A percentile compares a stretch with the other conserved stretches of the same genome.
Evolutionary conservation across 2,113 vertebrate genomes (phyloP).

Genomic region (Sinocyclocheilus maitianheensis): DNA sequence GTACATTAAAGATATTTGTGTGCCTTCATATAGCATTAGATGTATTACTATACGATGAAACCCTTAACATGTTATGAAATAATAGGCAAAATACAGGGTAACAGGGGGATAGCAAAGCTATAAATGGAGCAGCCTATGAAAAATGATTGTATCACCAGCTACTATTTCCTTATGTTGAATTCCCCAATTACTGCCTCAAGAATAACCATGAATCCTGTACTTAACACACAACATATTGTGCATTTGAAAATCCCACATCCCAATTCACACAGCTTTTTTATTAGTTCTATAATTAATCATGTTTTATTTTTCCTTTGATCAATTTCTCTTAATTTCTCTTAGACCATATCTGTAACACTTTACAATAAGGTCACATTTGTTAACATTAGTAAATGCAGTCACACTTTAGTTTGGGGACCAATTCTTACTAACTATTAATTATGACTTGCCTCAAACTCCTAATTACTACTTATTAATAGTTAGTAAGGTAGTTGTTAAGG

Average conservation of each 20-base stretch:
- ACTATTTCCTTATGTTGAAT: neutral
- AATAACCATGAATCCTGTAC: neutral
- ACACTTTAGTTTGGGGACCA: too few relatives aligned
- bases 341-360: too few relatives aligned
- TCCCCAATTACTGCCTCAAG: neutral
- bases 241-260: neutral
- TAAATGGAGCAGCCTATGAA: conserved; percentile 1
- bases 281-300: neutral
- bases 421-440: too few relatives aligned
- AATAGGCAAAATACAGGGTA: neutral
- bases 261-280: neutral
- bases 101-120: neutral
- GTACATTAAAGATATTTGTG: neutral
- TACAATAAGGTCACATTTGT: neutral
- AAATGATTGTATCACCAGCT: neutral
- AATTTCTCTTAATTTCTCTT: too few relatives aligned
- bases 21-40: neutral
- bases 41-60: neutral
- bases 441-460: too few relatives aligned
- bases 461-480: too few relatives aligned
- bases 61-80: neutral
- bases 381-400: neutral
- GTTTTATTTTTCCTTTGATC: neutral
- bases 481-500: too few relatives aligned
- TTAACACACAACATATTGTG: neutral